Conservation (phyloP, 2,888 invertebrate species). For the Macrosoma leucophasiata region DNA sequence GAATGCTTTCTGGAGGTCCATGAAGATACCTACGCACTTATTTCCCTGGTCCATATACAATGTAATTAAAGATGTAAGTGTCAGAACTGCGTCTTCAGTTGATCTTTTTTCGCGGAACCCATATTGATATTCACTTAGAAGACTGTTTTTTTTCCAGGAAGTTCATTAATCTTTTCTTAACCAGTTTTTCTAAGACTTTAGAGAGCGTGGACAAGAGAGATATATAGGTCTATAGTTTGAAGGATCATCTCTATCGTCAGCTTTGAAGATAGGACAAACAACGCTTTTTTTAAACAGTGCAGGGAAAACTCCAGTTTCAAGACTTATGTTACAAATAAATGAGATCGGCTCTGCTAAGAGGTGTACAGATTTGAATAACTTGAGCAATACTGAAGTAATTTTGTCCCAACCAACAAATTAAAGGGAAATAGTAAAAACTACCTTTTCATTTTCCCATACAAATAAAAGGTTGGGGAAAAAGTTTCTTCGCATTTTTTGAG, state of each 20-base stretch:
- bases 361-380: not conserved
- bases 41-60: too few species aligned
- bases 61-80: too few species aligned
- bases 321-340: conserved; percentile 3
- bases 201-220: conserved; percentile 2
- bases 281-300: conserved; percentile 1
- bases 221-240: conserved; percentile 11
- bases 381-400: conserved; percentile 2
- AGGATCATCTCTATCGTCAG: conserved; percentile 1
- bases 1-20: too few species aligned
- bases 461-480: too few species aligned
- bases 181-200: conserved; percentile 8
- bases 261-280: conserved; percentile 7
- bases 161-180: conserved; percentile 1
- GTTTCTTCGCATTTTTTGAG: too few species aligned
- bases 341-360: not conserved
- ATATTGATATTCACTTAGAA: too few species aligned
- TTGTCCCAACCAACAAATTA: conserved; percentile 2
- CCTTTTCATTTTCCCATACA: too few species aligned
- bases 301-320: conserved; percentile 4
- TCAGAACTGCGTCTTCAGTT: too few species aligned
- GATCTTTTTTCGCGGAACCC: too few species aligned
- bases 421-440: too few species aligned
- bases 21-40: too few species aligned
- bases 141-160: conserved; percentile 4